Base-by-base conservation (phyloP, 2,113 vertebrate species). In the Phocoena phocoena region DNA sequence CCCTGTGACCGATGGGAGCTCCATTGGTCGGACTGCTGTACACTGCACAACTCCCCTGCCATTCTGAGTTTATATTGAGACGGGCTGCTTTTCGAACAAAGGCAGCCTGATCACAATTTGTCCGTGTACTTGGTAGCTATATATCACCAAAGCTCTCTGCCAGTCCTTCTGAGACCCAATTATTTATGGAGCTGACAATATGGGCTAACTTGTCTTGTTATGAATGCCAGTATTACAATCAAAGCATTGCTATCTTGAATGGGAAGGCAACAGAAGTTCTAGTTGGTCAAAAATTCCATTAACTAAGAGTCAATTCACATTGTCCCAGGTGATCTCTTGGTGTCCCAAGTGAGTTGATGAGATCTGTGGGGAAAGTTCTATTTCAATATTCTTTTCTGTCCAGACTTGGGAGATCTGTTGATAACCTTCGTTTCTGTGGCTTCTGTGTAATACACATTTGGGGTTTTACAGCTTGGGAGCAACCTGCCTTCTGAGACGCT, bases 81-180 rank as follows among this genome's bases (percentile, higher is more conserved):
- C 5, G 63, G 93, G 83, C 96, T 79, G 81, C 90, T 90, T 96
- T 93, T 77, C 13, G 65, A 95, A 96, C 93, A 97, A 97, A 98
- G 85, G 95, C 94, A 96, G 91, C 31, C 90, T 86, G 96, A 95
- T 97, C 85, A 95, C 95, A 97, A 92, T 97, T 95, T 93, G 96
- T 97, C 96, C 95, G 83, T 73, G 70, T 80, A 60, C 86, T 97
- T 87, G 86, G 96, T 97, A 81, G 86, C 96, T 97, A 89, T 97
- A 55, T 80, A 95, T 96, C 96, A 96, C 92, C 96, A 93, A 96
- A 97, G 86, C 89, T 95, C 96, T 96, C 87, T 97, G 96, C 96
- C 95, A 97, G 97, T 82, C 96, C 97, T 97, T 97, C 96, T 95
- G 97, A 96, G 96, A 97, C 89, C 95, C 96, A 97, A 90, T 97